phyloP scores from a whole-genome alignment of 2,888 invertebrate species.

The Xestia ashworthii region DNA sequence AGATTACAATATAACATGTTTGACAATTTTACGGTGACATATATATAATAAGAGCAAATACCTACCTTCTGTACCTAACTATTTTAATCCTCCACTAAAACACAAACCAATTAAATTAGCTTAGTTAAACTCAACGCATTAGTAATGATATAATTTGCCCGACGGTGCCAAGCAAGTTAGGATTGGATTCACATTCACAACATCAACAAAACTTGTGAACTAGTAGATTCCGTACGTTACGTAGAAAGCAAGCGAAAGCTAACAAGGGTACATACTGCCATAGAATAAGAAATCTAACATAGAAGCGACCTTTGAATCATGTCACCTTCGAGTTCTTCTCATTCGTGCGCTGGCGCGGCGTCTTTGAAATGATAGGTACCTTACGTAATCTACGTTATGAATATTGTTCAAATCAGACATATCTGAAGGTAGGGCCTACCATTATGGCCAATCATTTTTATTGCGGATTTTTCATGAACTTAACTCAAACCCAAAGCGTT shows the following conservation, averaged over 20 bases:
- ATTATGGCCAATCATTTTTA: background rate
- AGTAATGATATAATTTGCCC: background rate
- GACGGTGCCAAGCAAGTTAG: background rate
- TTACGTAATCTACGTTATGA: background rate
- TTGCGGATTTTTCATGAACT: background rate
- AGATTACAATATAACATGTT: too few relatives aligned
- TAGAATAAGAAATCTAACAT: background rate
- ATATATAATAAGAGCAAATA: background rate
- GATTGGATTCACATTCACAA: slow-evolving; percentile 19
- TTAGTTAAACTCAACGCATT: slow-evolving; percentile 21
- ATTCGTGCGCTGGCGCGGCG: background rate
- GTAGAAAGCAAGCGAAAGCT: slow-evolving; percentile 22
- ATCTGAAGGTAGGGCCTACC: background rate
- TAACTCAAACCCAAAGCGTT: background rate
- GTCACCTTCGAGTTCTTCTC: background rate
- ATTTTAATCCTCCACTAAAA: background rate
- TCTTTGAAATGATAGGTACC: background rate
- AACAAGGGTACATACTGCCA: slow-evolving; percentile 15
- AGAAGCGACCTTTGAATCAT: background rate
- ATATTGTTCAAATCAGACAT: background rate
- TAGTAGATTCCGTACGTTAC: slow-evolving; percentile 22
- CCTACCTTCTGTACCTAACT: background rate
- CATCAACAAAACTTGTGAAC: slow-evolving; percentile 24
- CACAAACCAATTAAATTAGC: background rate
- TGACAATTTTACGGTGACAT: too few relatives aligned